Base-by-base conservation (phyloP, 2,113 vertebrate genomes). In the Chlorodrepanis virens region DNA sequence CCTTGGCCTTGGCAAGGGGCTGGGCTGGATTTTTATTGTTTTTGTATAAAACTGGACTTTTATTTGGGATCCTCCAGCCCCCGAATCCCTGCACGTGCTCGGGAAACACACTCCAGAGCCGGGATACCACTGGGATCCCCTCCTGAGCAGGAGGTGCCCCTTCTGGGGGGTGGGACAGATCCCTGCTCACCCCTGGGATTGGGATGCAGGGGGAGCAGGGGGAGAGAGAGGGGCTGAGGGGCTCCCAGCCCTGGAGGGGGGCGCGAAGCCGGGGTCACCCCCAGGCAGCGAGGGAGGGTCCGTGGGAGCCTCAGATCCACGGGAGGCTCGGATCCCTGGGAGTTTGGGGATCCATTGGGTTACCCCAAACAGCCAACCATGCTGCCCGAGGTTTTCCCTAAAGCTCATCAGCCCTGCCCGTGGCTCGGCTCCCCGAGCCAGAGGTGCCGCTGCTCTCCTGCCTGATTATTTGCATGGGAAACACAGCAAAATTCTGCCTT, bases 321-420 rank as follows among this genome's bases (percentile, higher is more conserved):
- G 50, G 50, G 15, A 28, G 3, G 5, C 0, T 50, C 8, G 3
- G 47, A 49, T 49, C 47, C 13, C 8, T 49, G 23, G 14, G 50
- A 22, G 5, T 21, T 20, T 47, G 9, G 12, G 1, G 75, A 25
- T 35, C 75, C n/a, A 24, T 12, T 0, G 4, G 29, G 29, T 35
- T 12, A 1, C 5, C 33, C 27, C 1, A 13, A 4, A 28, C 28
- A 53, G 52, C 21, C 0, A 2, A 11, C 2, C 0, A 0, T 3
- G 14, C 14, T 7, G 3, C 2, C 42, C 1, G 10, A 45, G 54
- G 29, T 70, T 57, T 54, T 2, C 64, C n/a, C 64, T 6, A 0
- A 22, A 23, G 4, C 8, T 33, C 3, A 3, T 3, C 65, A 14
- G 1, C 56, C 29, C 0, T 12, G 37, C 22, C 5, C 56, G 33